These are phyloP conservation scores for Perccottus glenii DNA, from an alignment of 2,113 vertebrate genomes.

Conservation along the genomic window DNA sequence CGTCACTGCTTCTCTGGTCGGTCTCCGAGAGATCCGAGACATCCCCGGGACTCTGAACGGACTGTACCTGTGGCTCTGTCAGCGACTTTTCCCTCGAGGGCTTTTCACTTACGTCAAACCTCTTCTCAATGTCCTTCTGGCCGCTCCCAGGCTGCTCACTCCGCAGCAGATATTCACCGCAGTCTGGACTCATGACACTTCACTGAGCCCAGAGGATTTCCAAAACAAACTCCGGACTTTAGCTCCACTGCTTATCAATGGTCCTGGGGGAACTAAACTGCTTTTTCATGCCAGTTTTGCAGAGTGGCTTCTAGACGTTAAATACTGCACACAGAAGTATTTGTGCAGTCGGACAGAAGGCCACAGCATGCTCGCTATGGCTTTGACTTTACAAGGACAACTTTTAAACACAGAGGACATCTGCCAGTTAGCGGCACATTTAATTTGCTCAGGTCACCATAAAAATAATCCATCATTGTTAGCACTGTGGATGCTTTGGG, in stretches of 20 bases:
- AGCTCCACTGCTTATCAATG: conserved; percentile 70
- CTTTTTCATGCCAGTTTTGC: conserved; percentile 85
- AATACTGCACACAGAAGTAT: conserved; percentile 85
- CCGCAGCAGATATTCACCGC: conserved; percentile 71
- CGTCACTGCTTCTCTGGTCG: conserved; percentile 73
- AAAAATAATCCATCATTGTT: conserved; percentile 70
- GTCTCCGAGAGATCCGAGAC: conserved; percentile 81
- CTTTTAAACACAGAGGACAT: conserved; percentile 65
- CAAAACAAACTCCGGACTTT: conserved; percentile 70
- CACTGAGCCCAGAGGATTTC: conserved; percentile 70
- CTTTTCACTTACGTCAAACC: conserved; percentile 75
- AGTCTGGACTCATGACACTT: conserved; percentile 67
- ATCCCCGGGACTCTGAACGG: conserved; percentile 85
- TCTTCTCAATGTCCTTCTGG: conserved; percentile 79
- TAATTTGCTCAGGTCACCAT: conserved; percentile 75
- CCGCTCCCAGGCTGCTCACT: conserved; percentile 71
- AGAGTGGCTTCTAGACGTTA: conserved; percentile 84
- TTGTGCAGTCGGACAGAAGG: conserved; percentile 79
- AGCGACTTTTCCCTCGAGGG: conserved; percentile 79
- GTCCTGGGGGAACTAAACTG: conserved; percentile 65
- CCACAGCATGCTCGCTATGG: conserved; percentile 82
- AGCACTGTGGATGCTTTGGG: conserved; percentile 82
- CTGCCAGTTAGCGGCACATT: conserved; percentile 75
- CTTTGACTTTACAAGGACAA: conserved; percentile 68
- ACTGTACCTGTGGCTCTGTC: conserved; percentile 87